phyloP scores from a whole-genome alignment of 2,888 invertebrate species.

The Polymixis flavicincta region DNA sequence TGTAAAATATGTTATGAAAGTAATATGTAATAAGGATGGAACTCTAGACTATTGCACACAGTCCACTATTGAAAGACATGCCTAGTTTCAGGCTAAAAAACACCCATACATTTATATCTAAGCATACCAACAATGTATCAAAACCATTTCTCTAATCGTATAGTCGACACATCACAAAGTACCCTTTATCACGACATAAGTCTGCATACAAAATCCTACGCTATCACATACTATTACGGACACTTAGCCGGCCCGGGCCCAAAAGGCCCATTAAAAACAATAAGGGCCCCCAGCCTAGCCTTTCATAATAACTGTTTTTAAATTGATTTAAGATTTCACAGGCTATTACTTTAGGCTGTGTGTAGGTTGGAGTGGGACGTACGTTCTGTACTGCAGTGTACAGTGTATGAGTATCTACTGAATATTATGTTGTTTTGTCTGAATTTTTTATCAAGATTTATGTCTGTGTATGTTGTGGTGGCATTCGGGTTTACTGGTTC shows the following conservation, averaged over 20 bases:
- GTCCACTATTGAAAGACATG: too few relatives aligned
- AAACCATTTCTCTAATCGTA: slow-evolving; percentile 19
- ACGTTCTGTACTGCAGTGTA: not conserved
- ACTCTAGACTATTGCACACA: too few relatives aligned
- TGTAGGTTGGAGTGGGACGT: slow-evolving; percentile 40
- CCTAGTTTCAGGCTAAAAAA: not conserved
- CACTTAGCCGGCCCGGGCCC: slow-evolving; percentile 61
- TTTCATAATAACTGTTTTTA: slow-evolving; percentile 79
- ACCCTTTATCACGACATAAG: slow-evolving; percentile 25
- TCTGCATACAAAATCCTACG: slow-evolving; percentile 26
- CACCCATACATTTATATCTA: not conserved
- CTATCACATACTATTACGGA: slow-evolving; percentile 59
- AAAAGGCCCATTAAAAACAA: slow-evolving; percentile 75
- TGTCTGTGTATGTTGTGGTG: not conserved
- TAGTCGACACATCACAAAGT: slow-evolving; percentile 24
- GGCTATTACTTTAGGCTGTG: slow-evolving; percentile 72
- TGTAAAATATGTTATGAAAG: too few relatives aligned
- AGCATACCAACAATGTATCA: not conserved
- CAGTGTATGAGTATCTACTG: not conserved
- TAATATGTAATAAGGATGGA: too few relatives aligned
- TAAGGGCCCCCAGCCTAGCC: slow-evolving; percentile 62
- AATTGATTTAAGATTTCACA: slow-evolving; percentile 85
- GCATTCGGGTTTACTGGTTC: not conserved
- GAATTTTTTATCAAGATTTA: not conserved
- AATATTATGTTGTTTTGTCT: not conserved